Base-by-base conservation (phyloP, 1,140 invertebrate genomes). In the Nixonia krombeini region DNA sequence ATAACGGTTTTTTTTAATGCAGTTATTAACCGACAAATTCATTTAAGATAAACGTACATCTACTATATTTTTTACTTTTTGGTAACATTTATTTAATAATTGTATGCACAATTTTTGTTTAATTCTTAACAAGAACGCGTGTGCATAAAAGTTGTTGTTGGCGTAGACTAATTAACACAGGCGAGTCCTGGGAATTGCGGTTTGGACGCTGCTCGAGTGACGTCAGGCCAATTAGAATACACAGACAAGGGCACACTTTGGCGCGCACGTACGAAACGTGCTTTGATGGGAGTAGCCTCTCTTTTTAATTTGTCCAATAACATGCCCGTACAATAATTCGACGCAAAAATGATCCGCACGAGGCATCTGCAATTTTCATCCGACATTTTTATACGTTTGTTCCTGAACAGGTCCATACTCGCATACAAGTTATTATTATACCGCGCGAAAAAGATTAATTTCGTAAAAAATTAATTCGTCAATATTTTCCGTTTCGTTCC, bases 171-270 rank as follows among this genome's bases (percentile, higher is more conserved):
- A 66, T 66, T 59, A 59, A 7, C 18, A 37, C 55, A 8, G 7
- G 12, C 37, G 8, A 47, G 45, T 61, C 51, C 41, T 67, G 64
- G 45, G 56, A 67, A n/a, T n/a, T n/a, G n/a, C n/a, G n/a, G n/a
- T n/a, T n/a, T n/a, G n/a, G n/a, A n/a, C n/a, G 38, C 37, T 31
- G 40, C 2, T 44, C 28, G 40, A 50, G 40, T 66, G 63, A 66
- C 63, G 63, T 66, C 63, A 66, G 49, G 53, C 53, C 55, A 66
- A 59, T 66, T 59, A 59, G 49, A 59, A 44, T 38, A 13, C 56
- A 66, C 45, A 56, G 44, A 38, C 50, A 40, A 28, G 13, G 29
- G 46, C 9, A 17, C n/a, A n/a, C n/a, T n/a, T 9, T 23, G 38
- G 25, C 52, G 18, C 16, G 12, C 18, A 23, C 25, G 18, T 28